Conservation (phyloP, 2,888 invertebrate species). For the Idaea aversata region DNA sequence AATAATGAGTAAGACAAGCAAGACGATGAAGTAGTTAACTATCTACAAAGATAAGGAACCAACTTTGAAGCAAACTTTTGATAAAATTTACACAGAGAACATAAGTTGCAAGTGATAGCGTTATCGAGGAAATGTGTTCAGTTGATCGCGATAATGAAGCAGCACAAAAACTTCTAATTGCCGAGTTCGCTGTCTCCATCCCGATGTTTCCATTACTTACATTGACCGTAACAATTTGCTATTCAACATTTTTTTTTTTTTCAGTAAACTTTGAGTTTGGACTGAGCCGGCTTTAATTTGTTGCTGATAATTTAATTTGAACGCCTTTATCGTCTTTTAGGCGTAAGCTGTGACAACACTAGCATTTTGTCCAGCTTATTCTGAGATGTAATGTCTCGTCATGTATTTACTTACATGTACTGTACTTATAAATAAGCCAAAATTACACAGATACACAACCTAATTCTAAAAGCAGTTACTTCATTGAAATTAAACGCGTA, state of each 20-base stretch:
- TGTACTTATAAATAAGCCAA: too few species aligned
- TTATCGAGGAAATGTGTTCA: constrained; percentile 27
- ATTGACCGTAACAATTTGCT: constrained; percentile 43
- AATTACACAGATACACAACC: too few species aligned
- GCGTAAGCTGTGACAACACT: too few species aligned
- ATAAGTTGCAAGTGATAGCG: constrained; percentile 5
- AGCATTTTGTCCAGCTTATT: too few species aligned
- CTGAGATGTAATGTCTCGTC: too few species aligned
- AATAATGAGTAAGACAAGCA: too few species aligned
- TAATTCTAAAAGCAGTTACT: too few species aligned
- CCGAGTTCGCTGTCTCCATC: constrained; percentile 36
- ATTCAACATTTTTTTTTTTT: constrained; percentile 43
- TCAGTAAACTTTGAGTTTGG: constrained; percentile 31
- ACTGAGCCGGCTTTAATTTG: constrained; percentile 3
- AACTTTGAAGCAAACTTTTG: neutral
- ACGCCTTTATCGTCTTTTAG: neutral
- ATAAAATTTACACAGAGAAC: neutral
- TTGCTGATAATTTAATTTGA: neutral
- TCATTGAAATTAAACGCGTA: too few species aligned
- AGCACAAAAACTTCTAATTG: constrained; percentile 60
- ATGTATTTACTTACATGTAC: too few species aligned
- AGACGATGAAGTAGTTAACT: neutral
- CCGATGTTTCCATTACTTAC: constrained; percentile 59
- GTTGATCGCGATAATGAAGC: constrained; percentile 50
- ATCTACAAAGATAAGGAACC: neutral